Evolutionary conservation across 2,113 vertebrate genomes (phyloP).

Genomic region (Struthidea cinerea): DNA sequence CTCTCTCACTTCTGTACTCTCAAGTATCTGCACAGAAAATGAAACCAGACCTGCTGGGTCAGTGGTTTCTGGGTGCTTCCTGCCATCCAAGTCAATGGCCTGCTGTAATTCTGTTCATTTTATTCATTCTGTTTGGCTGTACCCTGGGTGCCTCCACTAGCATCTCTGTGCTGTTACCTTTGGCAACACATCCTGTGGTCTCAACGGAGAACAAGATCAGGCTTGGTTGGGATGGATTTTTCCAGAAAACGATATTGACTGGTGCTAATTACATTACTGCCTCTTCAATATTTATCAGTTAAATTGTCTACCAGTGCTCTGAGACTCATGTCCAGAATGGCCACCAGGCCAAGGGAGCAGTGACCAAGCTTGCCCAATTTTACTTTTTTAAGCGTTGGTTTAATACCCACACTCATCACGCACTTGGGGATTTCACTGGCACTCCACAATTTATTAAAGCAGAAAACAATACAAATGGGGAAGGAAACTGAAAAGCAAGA

Average conservation of each 20-base stretch:
- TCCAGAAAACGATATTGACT: neutral
- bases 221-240: neutral
- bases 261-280: neutral
- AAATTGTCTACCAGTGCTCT: neutral
- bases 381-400: neutral
- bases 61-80: neutral
- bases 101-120: neutral
- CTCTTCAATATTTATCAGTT: neutral
- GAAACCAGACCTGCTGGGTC: neutral
- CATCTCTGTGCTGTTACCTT: neutral
- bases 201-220: neutral
- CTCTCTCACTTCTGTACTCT: neutral
- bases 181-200: neutral
- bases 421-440: neutral
- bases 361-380: neutral
- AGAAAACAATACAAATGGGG: neutral
- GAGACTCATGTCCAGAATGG: neutral
- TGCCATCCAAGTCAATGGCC: rapidly evolving
- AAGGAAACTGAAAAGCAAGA: neutral
- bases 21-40: neutral
- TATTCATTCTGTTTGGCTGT: neutral
- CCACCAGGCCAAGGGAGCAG: neutral
- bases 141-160: neutral
- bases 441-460: neutral
- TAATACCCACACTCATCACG: neutral